phyloP scores from a whole-genome alignment of 2,113 vertebrate species.

The Serinus canaria region DNA sequence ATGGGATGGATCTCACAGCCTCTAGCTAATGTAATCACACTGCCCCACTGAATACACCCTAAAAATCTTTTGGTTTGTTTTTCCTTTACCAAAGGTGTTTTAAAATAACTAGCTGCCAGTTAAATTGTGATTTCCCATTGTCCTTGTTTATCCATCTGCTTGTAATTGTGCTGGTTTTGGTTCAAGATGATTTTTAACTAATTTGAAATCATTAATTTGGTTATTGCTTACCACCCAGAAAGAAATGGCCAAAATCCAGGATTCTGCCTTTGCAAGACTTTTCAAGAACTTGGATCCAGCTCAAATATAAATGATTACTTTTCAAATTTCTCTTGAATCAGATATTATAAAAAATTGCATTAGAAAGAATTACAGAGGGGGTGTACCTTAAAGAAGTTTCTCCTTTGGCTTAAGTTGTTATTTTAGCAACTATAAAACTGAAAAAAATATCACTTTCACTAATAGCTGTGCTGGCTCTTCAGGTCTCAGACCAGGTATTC shows the following conservation, averaged over 20 bases:
- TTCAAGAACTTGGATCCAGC: neutral
- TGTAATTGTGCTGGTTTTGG: neutral
- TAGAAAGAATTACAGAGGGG: neutral
- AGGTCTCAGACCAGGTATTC: neutral
- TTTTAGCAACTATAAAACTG: neutral
- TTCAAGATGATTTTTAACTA: constrained; percentile 12
- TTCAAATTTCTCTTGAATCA: neutral
- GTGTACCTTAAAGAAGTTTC: neutral
- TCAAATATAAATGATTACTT: neutral
- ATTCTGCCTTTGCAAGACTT: neutral
- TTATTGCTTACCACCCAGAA: neutral
- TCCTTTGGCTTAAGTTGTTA: neutral
- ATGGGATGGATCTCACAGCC: neutral
- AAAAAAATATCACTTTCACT: neutral
- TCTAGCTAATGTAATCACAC: neutral
- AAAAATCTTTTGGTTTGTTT: neutral
- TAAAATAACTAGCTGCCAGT: neutral
- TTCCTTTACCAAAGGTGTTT: neutral
- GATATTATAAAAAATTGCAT: neutral
- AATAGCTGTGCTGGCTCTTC: neutral
- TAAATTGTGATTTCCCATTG: neutral
- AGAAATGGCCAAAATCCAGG: neutral
- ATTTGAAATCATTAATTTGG: constrained; percentile 25
- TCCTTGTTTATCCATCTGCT: constrained; percentile 11
- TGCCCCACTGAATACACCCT: neutral